Conservation (phyloP, 2,113 vertebrate genomes). For the Symphodus melops region DNA sequence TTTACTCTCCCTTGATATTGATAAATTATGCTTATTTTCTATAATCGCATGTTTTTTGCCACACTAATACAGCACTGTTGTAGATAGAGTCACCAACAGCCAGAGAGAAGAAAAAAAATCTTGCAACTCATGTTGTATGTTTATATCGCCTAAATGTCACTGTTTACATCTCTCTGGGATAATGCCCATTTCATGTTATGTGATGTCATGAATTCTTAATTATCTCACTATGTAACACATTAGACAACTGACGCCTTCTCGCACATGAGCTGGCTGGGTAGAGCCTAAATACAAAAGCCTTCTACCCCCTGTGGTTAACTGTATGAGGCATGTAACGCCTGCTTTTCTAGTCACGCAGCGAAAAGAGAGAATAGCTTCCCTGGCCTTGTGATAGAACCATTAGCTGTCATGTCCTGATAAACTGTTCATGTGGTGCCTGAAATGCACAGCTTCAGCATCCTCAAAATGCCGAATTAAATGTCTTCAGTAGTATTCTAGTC, state of each 20-base stretch:
- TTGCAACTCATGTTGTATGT: constrained; percentile 77
- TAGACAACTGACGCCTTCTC: constrained; percentile 75
- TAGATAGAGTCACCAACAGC: constrained; percentile 71
- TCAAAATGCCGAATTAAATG: constrained; percentile 54
- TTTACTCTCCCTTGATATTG: constrained; percentile 79
- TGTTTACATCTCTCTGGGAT: constrained; percentile 80
- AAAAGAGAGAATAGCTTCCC: constrained; percentile 53
- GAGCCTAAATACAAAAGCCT: constrained; percentile 54
- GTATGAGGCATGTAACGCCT: constrained; percentile 50
- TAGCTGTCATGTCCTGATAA: constrained; percentile 59
- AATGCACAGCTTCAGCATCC: constrained; percentile 65
- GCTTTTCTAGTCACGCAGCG: constrained; percentile 54
- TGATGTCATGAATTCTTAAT: constrained; percentile 72
- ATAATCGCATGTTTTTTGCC: constrained; percentile 79
- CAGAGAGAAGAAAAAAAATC: constrained; percentile 57
- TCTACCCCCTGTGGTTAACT: constrained; percentile 47
- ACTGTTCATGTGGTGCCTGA: constrained; percentile 67
- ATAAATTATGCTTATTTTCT: constrained; percentile 81
- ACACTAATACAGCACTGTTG: constrained; percentile 82
- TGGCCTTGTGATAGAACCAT: constrained; percentile 62
- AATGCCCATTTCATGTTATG: constrained; percentile 72
- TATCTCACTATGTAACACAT: constrained; percentile 71
- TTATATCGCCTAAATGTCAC: constrained; percentile 77
- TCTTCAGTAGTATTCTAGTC: constrained; percentile 71
- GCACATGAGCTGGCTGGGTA: constrained; percentile 60